Conservation (phyloP, 2,113 vertebrate genomes). For the Macrotis lagotis region DNA sequence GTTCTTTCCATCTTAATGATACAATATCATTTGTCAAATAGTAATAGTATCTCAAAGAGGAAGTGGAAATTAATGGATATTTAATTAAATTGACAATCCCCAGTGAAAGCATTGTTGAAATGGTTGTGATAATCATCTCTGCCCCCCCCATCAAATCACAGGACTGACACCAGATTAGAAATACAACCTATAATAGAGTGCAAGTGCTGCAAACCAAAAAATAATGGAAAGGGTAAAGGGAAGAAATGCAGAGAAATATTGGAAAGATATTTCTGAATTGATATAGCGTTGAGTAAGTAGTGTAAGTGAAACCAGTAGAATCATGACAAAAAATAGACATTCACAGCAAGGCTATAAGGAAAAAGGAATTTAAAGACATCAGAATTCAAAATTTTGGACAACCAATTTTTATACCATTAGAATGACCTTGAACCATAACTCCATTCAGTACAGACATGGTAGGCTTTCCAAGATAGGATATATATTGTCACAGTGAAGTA, state of each 20-base stretch:
- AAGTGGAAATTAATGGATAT: background rate
- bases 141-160: background rate
- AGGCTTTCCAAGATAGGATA: background rate
- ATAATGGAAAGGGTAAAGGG: background rate
- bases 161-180: background rate
- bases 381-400: background rate
- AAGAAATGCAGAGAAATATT: background rate
- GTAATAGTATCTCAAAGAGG: background rate
- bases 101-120: background rate
- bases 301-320: background rate
- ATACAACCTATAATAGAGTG: background rate
- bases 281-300: background rate
- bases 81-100: background rate
- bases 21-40: background rate
- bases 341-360: background rate
- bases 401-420: background rate
- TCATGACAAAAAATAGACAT: background rate
- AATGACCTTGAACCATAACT: background rate
- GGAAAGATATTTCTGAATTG: background rate
- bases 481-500: background rate
- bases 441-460: background rate
- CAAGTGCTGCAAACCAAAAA: background rate
- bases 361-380: background rate
- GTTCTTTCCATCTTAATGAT: background rate
- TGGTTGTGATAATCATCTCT: background rate